Percentiles rank a stretch among this genome's conserved stretches.
Conservation (phyloP, 2,113 vertebrate species). For the Diadophis punctatus region DNA sequence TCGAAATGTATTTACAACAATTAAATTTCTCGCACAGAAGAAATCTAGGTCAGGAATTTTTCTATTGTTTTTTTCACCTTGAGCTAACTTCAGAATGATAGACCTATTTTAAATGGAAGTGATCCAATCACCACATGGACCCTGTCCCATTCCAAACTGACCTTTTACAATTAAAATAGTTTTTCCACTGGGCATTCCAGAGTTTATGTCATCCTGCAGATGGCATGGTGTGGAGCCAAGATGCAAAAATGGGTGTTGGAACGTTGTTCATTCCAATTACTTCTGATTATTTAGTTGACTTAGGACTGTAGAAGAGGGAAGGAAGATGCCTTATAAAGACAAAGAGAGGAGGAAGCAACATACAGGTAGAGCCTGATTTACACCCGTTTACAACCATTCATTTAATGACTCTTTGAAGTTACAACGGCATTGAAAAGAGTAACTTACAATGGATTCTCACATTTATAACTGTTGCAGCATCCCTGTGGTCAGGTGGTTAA, state of each 20-base stretch:
- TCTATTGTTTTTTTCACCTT: neutral
- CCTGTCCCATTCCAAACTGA: neutral
- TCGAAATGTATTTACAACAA: neutral
- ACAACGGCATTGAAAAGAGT: neutral
- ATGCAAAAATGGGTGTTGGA: neutral
- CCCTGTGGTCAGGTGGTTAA: neutral
- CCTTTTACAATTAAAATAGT: neutral
- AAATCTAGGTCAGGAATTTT: neutral
- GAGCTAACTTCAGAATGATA: neutral
- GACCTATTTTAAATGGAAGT: neutral
- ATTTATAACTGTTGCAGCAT: neutral
- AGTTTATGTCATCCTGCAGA: neutral
- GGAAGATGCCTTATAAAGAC: neutral
- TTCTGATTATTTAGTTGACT: neutral
- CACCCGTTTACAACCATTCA: neutral
- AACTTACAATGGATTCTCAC: neutral
- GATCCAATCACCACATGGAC: neutral
- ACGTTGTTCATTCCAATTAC: neutral
- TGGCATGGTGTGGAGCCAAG: neutral
- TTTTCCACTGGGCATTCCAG: neutral
- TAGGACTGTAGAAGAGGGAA: neutral
- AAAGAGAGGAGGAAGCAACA: neutral
- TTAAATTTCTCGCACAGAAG: neutral
- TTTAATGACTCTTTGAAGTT: neutral
- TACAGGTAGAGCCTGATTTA: neutral